Base-by-base conservation (phyloP, 37 sponge, comb jelly and placozoan genomes). In the Mnemiopsis leidyi region DNA sequence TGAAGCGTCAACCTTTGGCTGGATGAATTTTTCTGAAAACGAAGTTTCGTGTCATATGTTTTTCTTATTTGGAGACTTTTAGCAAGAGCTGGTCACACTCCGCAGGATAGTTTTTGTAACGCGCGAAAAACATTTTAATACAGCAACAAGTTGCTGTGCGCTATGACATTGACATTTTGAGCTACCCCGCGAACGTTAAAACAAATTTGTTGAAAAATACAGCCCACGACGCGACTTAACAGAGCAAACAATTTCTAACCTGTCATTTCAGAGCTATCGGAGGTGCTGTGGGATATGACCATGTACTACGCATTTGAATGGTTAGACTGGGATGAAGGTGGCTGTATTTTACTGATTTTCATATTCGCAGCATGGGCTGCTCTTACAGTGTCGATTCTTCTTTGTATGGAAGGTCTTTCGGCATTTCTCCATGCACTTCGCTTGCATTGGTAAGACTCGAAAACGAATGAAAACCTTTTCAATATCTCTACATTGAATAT, bases 341-440 rank as follows among this genome's bases (percentile, higher is more conserved):
- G 71, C n/a, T 26, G 94, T 21, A 93, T 96, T 34, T 48, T 69
- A 68, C 92, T 94, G 25, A 97, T 96, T 83, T 82, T 94, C 0
- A 68, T 93, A 18, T 98, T 97, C 97, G 97, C 99, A 7, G 79
- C 39, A 38, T 25, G 93, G 75, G 26, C 92, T 96, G 99, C 76
- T 28, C n/a, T 94, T 75, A 98, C 99, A 1, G 40, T 98, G 31
- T 96, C 94, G 25, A 96, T 98, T 48, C 94, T 98, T 36, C 93
- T 98, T 93, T 93, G 97, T 26, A 96, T 98, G 97, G 99, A 98
- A 83, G 99, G 99, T 23, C 94, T 98, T 69, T 98, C 99, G 83
- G 99, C 99, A 33, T 98, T 98, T 94, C 94, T 98, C 35, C 99
- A 98, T 68, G 96, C 97, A 68, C 97, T 98, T 40, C 95, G 99